Evolutionary conservation across 2,113 vertebrate species (phyloP).

Genomic region (Xiphophorus hellerii): DNA sequence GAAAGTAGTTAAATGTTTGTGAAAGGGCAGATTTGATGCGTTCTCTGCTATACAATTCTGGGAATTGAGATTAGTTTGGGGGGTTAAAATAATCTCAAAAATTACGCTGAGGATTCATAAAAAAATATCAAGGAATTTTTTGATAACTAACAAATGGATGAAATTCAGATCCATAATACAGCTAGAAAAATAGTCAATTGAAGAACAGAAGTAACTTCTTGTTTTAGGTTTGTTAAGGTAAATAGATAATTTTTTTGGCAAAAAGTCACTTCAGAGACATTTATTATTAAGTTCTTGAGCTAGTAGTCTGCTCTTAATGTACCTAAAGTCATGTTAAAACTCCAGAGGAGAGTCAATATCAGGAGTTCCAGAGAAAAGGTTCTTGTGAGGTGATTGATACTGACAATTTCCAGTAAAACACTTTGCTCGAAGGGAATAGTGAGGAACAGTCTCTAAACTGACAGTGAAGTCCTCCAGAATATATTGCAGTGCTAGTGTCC

Average conservation of each 20-base stretch:
- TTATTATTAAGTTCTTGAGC: too few relatives aligned
- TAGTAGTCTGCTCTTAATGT: background rate
- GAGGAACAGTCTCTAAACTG: background rate
- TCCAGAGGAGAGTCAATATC: background rate
- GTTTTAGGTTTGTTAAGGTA: too few relatives aligned
- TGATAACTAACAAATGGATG: background rate
- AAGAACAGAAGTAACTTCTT: background rate
- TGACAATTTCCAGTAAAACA: background rate
- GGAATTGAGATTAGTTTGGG: too few relatives aligned
- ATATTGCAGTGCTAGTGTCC: background rate
- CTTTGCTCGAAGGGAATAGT: background rate
- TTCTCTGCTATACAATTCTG: background rate
- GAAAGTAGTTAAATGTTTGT: too few relatives aligned
- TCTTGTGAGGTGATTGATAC: background rate
- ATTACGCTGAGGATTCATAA: too few relatives aligned
- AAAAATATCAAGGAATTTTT: background rate
- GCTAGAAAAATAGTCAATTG: background rate
- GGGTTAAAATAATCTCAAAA: too few relatives aligned
- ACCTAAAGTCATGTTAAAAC: background rate
- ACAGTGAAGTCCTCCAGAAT: background rate
- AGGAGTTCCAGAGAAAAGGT: background rate
- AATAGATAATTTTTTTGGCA: too few relatives aligned
- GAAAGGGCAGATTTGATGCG: background rate
- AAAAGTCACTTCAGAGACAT: too few relatives aligned
- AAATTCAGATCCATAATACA: background rate